phyloP scores from a whole-genome alignment of 1,140 invertebrate genomes.

The Chionoecetes opilio region DNA sequence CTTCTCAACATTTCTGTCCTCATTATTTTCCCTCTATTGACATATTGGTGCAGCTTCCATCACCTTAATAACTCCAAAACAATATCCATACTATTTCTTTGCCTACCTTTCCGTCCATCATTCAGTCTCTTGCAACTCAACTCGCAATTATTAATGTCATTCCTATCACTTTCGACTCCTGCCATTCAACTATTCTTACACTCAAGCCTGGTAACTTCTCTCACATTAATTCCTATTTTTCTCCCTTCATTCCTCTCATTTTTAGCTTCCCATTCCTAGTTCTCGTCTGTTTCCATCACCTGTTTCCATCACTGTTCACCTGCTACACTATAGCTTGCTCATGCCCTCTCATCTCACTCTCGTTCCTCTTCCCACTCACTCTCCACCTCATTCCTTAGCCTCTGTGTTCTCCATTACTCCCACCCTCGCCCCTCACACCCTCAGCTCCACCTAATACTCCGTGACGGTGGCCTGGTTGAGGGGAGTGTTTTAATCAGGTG shows the following conservation, averaged over 20 bases:
- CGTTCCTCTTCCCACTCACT: neutral
- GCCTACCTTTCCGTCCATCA: no score
- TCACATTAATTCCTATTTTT: neutral
- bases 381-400: neutral
- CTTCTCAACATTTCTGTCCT: no score
- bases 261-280: no score
- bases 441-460: neutral
- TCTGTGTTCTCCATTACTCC: neutral
- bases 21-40: no score
- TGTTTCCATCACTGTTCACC: neutral
- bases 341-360: neutral
- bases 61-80: no score
- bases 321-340: neutral
- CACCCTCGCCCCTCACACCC: neutral
- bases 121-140: no score
- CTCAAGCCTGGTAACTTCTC: neutral
- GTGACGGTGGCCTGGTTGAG: neutral
- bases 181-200: no score
- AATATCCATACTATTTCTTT: no score
- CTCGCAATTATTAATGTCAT: no score
- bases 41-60: no score
- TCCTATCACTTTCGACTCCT: no score
- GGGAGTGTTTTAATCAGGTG: neutral
- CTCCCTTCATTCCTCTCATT: no score
- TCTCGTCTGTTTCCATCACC: neutral